Evolutionary conservation across 2,113 vertebrate genomes (phyloP).

Genomic region (Dinomys branickii): DNA sequence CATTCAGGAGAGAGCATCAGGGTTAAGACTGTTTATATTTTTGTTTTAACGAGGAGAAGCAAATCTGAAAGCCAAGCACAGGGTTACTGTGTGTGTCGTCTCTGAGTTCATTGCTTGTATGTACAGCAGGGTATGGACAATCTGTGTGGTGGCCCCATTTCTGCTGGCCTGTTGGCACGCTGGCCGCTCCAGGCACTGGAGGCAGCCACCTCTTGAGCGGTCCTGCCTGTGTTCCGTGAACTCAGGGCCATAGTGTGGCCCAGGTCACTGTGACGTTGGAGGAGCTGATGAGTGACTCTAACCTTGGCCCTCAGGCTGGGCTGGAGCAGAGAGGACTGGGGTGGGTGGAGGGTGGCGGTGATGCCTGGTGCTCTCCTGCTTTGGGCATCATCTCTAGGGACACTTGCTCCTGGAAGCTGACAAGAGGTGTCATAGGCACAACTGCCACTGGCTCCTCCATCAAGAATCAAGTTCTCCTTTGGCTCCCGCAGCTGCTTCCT

Average conservation of each 20-base stretch:
- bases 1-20: slow-evolving; percentile 27
- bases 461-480: slow-evolving; percentile 27
- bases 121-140: slow-evolving; percentile 65
- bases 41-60: slow-evolving; percentile 49
- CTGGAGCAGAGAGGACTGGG: not conserved
- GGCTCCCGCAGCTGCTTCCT: not conserved
- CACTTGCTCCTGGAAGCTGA: slow-evolving; percentile 5
- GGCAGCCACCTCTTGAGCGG: not conserved
- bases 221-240: not conserved
- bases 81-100: slow-evolving; percentile 13
- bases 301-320: not conserved
- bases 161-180: not conserved
- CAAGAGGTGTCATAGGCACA: not conserved
- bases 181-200: not conserved
- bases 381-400: not conserved
- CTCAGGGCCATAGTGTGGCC: not conserved
- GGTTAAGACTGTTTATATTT: slow-evolving; percentile 22
- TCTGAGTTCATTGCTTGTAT: slow-evolving; percentile 36
- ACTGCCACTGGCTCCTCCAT: not conserved
- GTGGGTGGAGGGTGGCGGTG: no score
- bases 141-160: not conserved
- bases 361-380: not conserved
- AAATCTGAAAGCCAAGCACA: slow-evolving; percentile 50
- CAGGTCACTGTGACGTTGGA: not conserved
- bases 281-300: not conserved